Base-by-base conservation (phyloP, 1,140 invertebrate species). In the Charaxes varanes region DNA sequence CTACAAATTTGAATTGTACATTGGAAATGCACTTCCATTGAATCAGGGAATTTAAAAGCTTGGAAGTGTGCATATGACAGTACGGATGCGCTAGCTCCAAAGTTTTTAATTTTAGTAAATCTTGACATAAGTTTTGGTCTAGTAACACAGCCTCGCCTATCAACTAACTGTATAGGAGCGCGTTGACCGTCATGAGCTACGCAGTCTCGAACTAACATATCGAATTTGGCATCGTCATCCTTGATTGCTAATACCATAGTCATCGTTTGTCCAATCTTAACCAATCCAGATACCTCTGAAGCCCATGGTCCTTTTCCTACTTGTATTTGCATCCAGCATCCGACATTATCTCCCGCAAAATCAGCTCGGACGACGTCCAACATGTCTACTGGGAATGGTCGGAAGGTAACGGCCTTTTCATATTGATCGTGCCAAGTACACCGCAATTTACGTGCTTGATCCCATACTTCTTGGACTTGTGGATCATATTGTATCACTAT, bases 401-500 rank as follows among this genome's bases (percentile, higher is more conserved):
- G 84, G 85, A 97, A 97, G 0, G 95, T 97, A 0, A 97, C 95
- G 0, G 95, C 94, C 64, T 97, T 97, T 82, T 97, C 95, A 64
- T 97, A 97, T 47, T 97, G 91, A 76, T 97, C 95, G 58, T 97
- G 95, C 96, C 96, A 97, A 0, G 95, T 97, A 79, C 96, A 97
- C 1, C 95, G 88, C 3, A 97, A 63, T 73, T 97, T 97, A 8
- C 95, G 84, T 2, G 95, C 96, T 76, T 97, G 95, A 86, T 97
- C 96, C 95, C 95, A 97, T 1, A 97, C 95, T 84, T 97, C 96
- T 84, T 97, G 95, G 0, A 97, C 95, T 85, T 97, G 92, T 6
- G 95, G 93, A 80, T 97, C 95, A 60, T 97, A 97, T 70, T 97
- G 95, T 48, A 97, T 91, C 7, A 97, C 94, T 46, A 97, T 94